A percentile compares a stretch with the other conserved stretches of the same genome.
These are phyloP conservation scores for Spodoptera exigua DNA, from an alignment of 2,888 invertebrate genomes.

Conservation along the genomic window DNA sequence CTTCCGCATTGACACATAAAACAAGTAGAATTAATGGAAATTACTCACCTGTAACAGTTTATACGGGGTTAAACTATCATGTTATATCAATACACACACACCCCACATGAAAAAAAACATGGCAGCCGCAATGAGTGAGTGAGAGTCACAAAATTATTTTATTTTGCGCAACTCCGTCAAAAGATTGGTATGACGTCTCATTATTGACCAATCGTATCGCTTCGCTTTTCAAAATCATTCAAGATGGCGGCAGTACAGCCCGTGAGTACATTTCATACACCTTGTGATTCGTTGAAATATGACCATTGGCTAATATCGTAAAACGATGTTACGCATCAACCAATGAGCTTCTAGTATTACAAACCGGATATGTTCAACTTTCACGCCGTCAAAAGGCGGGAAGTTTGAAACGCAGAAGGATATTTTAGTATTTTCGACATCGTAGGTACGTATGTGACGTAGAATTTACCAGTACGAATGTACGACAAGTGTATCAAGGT, in stretches of 20 bases:
- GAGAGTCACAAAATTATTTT: constrained; percentile 80
- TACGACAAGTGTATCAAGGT: constrained; percentile 16
- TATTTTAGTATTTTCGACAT: not conserved
- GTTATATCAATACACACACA: constrained; percentile 87
- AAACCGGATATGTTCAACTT: constrained; percentile 64
- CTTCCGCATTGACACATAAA: constrained; percentile 75
- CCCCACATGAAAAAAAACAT: constrained; percentile 94
- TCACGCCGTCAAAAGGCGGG: constrained; percentile 70
- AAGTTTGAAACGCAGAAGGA: constrained; percentile 61
- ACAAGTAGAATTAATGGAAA: constrained; percentile 65
- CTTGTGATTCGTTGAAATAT: constrained; percentile 76
- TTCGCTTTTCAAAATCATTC: constrained; percentile 73
- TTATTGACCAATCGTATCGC: constrained; percentile 77
- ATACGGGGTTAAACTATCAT: constrained; percentile 86
- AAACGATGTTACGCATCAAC: constrained; percentile 44
- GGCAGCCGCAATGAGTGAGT: constrained; percentile 90
- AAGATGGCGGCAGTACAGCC: constrained; percentile 78
- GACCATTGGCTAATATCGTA: constrained; percentile 69
- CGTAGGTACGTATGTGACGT: no score
- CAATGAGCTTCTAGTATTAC: constrained; percentile 64
- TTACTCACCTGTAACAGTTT: constrained; percentile 84
- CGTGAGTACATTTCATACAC: constrained; percentile 65
- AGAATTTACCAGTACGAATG: no score
- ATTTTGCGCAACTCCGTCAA: constrained; percentile 88
- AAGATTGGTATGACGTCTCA: constrained; percentile 81